Evolutionary conservation across 2,888 invertebrate genomes (phyloP), one percentile per base, ranked within the genome.

Genomic region (Drosophila anceps): DNA sequence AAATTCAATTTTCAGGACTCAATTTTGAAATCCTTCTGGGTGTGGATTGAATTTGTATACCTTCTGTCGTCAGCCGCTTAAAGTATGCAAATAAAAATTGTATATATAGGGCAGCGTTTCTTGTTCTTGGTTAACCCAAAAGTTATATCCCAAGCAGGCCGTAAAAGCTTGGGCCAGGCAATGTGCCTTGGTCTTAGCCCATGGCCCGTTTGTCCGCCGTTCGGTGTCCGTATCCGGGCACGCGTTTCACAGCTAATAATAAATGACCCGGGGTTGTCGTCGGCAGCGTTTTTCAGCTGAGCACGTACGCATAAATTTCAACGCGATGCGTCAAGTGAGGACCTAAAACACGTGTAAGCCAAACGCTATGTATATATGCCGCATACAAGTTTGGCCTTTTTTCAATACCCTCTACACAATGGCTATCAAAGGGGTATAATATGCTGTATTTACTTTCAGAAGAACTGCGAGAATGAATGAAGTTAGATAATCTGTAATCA

Each of bases 191-290:
- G 1, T 27, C 27, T n/a, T 44, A 50, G 29, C 24, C 27, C 33
- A 8, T 5, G 15, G 31, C 31, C 10, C 29, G 24, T 24, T 24
- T 44, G 39, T 53, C 29, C 66, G 35, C 20, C 13, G 48, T 27
- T 37, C 59, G 39, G 35, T 51, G 35, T 48, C 48, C 70, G 46
- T 53, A 63, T 66, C 61, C 73, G 27, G 48, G 66, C 71, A 73
- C 84, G 84, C 84, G 69, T 69, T 84, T 88, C 77, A 79, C 75
- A 87, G 82, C 89, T 87, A 86, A 87, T 85, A 88, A 88, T 87
- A 86, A 86, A 87, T 85, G 87, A 84, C 77, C 77, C 79, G 53
- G 70, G 82, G 67, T 69, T 84, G 88, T 83, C 88, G 75, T 76
- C 81, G 74, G 63, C 62, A 46, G 65, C 68, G 67, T 71, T 85